Evolutionary conservation across 2,797 vertebrate genomes (phyloP), one percentile per base, ranked within the genome.

Genomic region (Esox lucius): DNA sequence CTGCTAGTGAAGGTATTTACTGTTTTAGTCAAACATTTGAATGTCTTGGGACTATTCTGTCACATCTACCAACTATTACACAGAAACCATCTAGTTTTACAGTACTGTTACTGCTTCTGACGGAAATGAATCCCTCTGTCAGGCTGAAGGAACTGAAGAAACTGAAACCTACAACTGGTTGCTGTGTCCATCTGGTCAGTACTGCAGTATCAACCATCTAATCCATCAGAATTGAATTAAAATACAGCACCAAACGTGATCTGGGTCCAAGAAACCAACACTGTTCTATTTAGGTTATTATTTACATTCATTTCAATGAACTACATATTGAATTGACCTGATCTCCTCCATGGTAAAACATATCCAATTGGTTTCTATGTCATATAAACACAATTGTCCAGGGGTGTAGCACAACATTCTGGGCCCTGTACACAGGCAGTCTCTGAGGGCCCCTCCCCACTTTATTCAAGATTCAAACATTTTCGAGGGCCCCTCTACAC

Each of bases 101-200:
- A 53, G 49, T 1, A 31, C 28, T 31, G 28, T 31, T 31, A 31
- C 28, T 31, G 28, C 17, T 24, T 22, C 28, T 64, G n/a, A 62
- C 24, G 31, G 28, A 31, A 31, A 31, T 31, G 3, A 31, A 1
- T 66, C 22, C 67, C 42, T 67, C 31, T 71, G 6, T 64, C 56
- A 94, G 94, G 84, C 92, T 49, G 88, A 91, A 67, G 93, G 94
- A 82, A 84, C 64, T 28, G 87, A 92, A 64, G 73, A 85, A 71
- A 81, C 78, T 0, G 74, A 90, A 59, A 81, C 77, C 22, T 49
- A 87, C 76, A 94, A 88, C 80, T 87, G 85, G 84, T 80, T 94
- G 76, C 64, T 93, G 35, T 93, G 93, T 49, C 91, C 92, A 1
- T 84, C 90, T 78, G 92, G 93, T 94, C 62, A 78, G 86, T 77